These are phyloP conservation scores for Sebastes oblongus DNA, from an alignment of 2,797 vertebrate genomes.

Conservation along the genomic window DNA sequence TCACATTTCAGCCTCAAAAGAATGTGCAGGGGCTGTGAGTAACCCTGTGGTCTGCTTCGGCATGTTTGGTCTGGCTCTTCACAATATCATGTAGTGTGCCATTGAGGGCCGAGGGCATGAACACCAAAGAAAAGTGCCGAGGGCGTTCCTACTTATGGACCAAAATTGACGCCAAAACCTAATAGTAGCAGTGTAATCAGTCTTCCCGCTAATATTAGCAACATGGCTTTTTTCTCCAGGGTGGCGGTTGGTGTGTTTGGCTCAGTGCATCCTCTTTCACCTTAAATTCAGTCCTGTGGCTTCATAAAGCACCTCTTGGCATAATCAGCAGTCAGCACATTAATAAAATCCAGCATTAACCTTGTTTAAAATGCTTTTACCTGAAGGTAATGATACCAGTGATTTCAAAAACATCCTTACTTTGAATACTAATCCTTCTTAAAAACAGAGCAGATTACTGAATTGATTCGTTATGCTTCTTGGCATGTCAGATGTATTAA, in stretches of 20 bases:
- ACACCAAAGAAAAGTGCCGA: constrained; percentile 72
- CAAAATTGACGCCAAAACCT: constrained; percentile 67
- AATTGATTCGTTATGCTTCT: constrained; percentile 43
- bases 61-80: constrained; percentile 80
- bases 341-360: constrained; percentile 39
- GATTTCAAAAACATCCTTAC: constrained; percentile 45
- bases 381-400: constrained; percentile 25
- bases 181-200: constrained; percentile 76
- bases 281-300: constrained; percentile 60
- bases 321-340: constrained; percentile 56
- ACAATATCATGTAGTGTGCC: constrained; percentile 77
- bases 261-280: constrained; percentile 62
- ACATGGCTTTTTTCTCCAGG: constrained; percentile 60
- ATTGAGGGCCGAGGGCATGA: constrained; percentile 70
- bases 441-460: constrained; percentile 38
- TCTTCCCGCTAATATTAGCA: constrained; percentile 75
- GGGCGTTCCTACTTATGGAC: constrained; percentile 73
- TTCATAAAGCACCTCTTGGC: constrained; percentile 58
- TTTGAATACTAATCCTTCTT: constrained; percentile 27
- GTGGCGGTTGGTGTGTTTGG: constrained; percentile 69
- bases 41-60: constrained; percentile 78
- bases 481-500: constrained; percentile 51
- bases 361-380: constrained; percentile 39
- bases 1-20: constrained; percentile 79
- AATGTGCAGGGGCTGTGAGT: constrained; percentile 80